Base-by-base conservation (phyloP, 2,113 vertebrate genomes). In the Canis aureus region DNA sequence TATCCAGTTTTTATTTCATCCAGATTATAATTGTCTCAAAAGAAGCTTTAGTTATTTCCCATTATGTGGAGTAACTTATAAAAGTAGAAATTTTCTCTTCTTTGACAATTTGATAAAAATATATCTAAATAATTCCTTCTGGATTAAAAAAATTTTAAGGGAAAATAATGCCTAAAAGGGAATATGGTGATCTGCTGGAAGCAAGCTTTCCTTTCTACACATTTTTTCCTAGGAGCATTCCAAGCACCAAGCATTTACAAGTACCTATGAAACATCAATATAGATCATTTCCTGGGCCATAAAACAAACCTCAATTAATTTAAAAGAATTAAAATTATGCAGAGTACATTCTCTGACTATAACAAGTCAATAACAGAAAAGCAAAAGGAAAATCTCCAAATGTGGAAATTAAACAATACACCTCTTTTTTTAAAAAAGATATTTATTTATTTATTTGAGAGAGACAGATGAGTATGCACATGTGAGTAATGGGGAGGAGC, bases 1-100 rank as follows among this genome's bases (percentile, higher is more conserved):
- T 80, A 71, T 89, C 16, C 7, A 67, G 15, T 53, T 43, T 55
- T 91, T 83, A 79, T 80, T 96, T 97, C 91, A 91, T 60, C 29
- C 29, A 92, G 23, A 82, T 80, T 64, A 15, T 67, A 67, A 38
- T 74, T 84, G 17, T 13, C 57, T 80, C 57, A 95, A 49, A 93
- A 88, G 74, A 32, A 88, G 78, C 3, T 80, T 87, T 64, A 66
- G 20, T 87, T 67, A 27, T 15, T 90, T 82, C 43, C 43, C 87
- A 53, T 43, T 91, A 74, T 64, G 32, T 84, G 25, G 23, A 91
- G 83, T 35, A 60, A 62, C 8, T 86, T 95, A 2, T 92, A 62
- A 57, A 95, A 86, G 60, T 32, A 62, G 55, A 38, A 17, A 80
- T 91, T 43, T 49, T 80, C 11, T 62, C 15, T 67, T 69, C 17